These are phyloP conservation scores for Geotria australis DNA, from an alignment of 2,797 vertebrate genomes.

Conservation along the genomic window DNA sequence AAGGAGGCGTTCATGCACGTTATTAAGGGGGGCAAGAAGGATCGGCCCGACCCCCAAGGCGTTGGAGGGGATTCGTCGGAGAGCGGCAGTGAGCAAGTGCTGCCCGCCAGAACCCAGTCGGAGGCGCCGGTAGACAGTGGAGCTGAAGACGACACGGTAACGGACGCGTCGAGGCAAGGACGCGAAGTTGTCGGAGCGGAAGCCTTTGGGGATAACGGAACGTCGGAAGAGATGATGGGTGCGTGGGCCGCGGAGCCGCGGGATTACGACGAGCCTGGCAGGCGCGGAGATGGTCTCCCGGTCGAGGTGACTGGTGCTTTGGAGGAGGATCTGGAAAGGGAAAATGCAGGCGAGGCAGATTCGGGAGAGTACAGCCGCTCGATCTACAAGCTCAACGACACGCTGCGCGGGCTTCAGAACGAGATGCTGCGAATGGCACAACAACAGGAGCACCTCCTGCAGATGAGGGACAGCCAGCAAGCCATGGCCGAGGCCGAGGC, in stretches of 20 bases:
- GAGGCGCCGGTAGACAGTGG: slow-evolving; percentile 8
- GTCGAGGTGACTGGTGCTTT: too few species aligned
- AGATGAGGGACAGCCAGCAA: slow-evolving; percentile 63
- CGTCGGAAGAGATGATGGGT: neutral
- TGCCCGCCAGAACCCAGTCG: slow-evolving; percentile 9
- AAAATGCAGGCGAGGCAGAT: slow-evolving; percentile 30
- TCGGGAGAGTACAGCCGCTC: slow-evolving; percentile 66
- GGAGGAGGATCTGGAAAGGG: too few species aligned
- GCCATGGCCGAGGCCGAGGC: slow-evolving; percentile 52
- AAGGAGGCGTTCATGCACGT: slow-evolving; percentile 74
- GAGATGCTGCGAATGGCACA: slow-evolving; percentile 89
- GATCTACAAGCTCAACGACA: slow-evolving; percentile 74
- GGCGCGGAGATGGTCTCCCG: neutral
- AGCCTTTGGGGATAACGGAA: neutral
- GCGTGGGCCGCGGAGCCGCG: slow-evolving; percentile 5
- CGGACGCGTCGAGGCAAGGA: slow-evolving; percentile 5
- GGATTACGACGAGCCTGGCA: slow-evolving; percentile 12
- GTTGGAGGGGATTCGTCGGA: slow-evolving; percentile 33
- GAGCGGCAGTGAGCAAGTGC: slow-evolving; percentile 22
- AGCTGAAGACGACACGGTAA: slow-evolving; percentile 8
- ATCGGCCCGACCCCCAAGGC: slow-evolving; percentile 10
- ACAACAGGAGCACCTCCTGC: slow-evolving; percentile 89
- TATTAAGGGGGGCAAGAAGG: slow-evolving; percentile 31
- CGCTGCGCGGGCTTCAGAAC: slow-evolving; percentile 52
- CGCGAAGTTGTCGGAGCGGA: neutral